phyloP scores from a whole-genome alignment of 2,797 vertebrate genomes.

The Lophotriccus pileatus region DNA sequence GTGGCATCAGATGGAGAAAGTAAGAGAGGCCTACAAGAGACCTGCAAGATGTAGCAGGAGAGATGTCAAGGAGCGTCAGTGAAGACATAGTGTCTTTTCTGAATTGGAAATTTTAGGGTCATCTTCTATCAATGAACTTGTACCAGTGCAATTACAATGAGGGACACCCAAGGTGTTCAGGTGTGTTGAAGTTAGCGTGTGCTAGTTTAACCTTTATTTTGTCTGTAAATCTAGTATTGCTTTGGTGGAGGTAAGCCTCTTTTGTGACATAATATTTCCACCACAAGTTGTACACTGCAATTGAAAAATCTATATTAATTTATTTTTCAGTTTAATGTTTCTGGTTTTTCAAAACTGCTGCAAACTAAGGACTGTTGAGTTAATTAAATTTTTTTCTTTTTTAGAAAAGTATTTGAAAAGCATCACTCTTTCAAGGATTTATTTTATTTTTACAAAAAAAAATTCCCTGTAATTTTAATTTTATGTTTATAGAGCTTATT shows the following conservation, averaged over 20 bases:
- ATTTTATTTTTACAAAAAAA: background rate
- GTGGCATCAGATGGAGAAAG: background rate
- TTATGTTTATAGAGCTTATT: background rate
- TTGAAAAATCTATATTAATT: background rate
- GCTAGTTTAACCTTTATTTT: background rate
- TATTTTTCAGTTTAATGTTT: background rate
- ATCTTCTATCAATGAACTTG: background rate
- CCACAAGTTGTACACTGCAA: background rate
- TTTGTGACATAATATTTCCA: background rate
- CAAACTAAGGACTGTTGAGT: background rate
- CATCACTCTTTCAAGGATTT: background rate
- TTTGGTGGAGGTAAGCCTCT: background rate
- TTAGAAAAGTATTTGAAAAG: background rate
- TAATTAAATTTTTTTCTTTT: background rate
- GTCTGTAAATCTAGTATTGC: background rate
- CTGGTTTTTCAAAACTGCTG: background rate
- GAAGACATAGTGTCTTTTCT: background rate
- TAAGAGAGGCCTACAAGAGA: background rate
- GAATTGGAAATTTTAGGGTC: background rate
- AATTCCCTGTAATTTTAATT: background rate
- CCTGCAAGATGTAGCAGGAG: background rate
- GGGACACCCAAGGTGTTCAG: background rate
- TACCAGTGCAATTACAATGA: background rate
- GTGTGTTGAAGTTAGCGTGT: too few relatives aligned
- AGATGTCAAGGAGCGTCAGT: background rate